These are phyloP conservation scores for Adelges cooleyi DNA, from an alignment of 1,140 invertebrate species.

Conservation along the genomic window DNA sequence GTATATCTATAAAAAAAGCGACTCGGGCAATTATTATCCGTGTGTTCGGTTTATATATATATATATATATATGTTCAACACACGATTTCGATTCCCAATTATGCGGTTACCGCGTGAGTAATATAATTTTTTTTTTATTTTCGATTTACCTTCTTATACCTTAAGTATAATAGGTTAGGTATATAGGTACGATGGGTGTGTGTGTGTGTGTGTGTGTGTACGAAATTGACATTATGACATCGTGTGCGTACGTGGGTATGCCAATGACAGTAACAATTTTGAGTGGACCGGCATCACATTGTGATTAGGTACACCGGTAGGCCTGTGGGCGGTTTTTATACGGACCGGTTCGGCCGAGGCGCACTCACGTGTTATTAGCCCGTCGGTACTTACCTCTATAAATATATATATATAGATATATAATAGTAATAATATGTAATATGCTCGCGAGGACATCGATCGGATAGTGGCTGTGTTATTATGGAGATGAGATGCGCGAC, in stretches of 20 bases:
- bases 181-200: neutral
- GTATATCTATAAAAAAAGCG: too few relatives aligned
- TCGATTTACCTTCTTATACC: slow-evolving; percentile 24
- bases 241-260: neutral
- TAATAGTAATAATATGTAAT: too few relatives aligned
- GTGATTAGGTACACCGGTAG: slow-evolving; percentile 26
- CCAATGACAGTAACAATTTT: slow-evolving; percentile 29
- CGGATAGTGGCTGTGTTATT: slow-evolving; percentile 17
- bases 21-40: neutral
- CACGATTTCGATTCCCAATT: neutral
- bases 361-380: too few relatives aligned
- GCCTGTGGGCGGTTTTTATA: slow-evolving; percentile 21
- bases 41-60: too few relatives aligned
- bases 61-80: neutral
- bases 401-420: too few relatives aligned
- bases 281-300: slow-evolving; percentile 23
- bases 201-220: too few relatives aligned
- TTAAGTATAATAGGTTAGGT: too few relatives aligned
- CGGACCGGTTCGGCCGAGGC: slow-evolving; percentile 7
- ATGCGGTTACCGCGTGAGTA: neutral
- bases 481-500: slow-evolving; percentile 19
- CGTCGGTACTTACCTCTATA: too few relatives aligned
- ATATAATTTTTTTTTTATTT: slow-evolving; percentile 17
- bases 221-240: slow-evolving; percentile 24
- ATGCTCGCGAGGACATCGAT: slow-evolving; percentile 18